Base-by-base conservation (phyloP, 1,140 invertebrate genomes). In the Nymphalis io region DNA sequence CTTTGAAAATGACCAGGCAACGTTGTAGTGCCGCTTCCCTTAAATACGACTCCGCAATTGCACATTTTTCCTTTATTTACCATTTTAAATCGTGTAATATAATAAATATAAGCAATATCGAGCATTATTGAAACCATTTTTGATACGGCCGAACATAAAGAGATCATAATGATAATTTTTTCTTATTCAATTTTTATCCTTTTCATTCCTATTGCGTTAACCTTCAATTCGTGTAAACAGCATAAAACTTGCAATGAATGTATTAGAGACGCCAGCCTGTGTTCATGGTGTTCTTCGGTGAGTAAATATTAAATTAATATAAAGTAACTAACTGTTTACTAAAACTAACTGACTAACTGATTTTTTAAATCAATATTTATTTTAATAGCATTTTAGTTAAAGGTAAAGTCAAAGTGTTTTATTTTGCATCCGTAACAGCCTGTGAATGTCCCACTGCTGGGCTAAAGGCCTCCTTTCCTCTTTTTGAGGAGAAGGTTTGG, bases 241-340 rank as follows among this genome's bases (percentile, higher is more conserved):
- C 20, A 12, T 11, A 75, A 59, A 16, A 80, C 69, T 21, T 89
- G 87, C 60, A 58, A 76, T 12, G 76, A 78, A 18, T 89, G 87
- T 27, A 84, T 89, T 5, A 70, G n/a, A 16, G 79, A 86, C 65
- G 16, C 73, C 3, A 72, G 58, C 20, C 20, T 72, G 18, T 89
- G 87, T 62, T 75, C 76, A 8, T 89, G 85, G 85, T 89, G 85
- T 67, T 72, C 82, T 18, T 20, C 38, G 70, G 87, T 89, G 74
- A 81, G 67, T 8, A 10, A 40, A 51, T 20, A 21, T 51, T 18
- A 27, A 6, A 15, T 6, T 21, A 33, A 13, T 53, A 48, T 16
- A 8, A 16, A 46, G 27, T 59, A 16, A 27, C 5, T 27, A 27
- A 27, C 3, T 3, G 3, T 1, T 27, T 3, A 27, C 3, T 3